Evolutionary conservation across 2,113 vertebrate genomes (phyloP).

Genomic region (Urocynchramus pylzowi): DNA sequence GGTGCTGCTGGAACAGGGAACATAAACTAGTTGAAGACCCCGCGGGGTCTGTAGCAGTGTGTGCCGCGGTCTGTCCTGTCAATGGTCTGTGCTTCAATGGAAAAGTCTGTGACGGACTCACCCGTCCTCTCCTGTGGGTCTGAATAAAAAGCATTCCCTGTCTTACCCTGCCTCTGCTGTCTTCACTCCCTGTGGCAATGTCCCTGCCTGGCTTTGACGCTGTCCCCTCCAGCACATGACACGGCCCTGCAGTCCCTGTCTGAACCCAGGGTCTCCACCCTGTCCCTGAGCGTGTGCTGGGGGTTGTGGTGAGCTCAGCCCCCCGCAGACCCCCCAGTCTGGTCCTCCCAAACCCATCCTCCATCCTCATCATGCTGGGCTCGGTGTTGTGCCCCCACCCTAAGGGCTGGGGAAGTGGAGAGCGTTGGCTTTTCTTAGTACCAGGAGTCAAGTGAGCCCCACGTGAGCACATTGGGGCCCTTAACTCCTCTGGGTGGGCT

Average conservation of each 20-base stretch:
- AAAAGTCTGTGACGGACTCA: constrained; percentile 38
- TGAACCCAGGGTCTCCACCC: neutral
- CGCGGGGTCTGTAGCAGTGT: constrained; percentile 59
- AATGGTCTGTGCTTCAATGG: constrained; percentile 65
- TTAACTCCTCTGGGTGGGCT: neutral
- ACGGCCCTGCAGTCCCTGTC: rapidly evolving
- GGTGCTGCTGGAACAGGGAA: constrained; percentile 75
- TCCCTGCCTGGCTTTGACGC: rapidly evolving
- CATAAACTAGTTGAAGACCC: constrained; percentile 32
- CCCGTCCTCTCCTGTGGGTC: constrained; percentile 52
- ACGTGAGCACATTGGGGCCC: rapidly evolving
- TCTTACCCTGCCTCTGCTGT: constrained; percentile 48
- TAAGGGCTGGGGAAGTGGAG: neutral
- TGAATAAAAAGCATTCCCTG: constrained; percentile 81
- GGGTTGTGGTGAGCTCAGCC: neutral
- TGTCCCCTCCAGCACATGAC: neutral
- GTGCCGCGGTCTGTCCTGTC: constrained; percentile 41
- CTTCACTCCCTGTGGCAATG: neutral
- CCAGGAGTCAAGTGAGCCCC: too few species aligned
- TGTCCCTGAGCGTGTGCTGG: rapidly evolving
- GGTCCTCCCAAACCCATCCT: neutral
- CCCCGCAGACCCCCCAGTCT: rapidly evolving
- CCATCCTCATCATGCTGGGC: neutral
- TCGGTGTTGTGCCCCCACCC: neutral
- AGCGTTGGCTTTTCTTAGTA: neutral